Conservation (phyloP, 2,797 vertebrate species). For the Cuculus canorus region DNA sequence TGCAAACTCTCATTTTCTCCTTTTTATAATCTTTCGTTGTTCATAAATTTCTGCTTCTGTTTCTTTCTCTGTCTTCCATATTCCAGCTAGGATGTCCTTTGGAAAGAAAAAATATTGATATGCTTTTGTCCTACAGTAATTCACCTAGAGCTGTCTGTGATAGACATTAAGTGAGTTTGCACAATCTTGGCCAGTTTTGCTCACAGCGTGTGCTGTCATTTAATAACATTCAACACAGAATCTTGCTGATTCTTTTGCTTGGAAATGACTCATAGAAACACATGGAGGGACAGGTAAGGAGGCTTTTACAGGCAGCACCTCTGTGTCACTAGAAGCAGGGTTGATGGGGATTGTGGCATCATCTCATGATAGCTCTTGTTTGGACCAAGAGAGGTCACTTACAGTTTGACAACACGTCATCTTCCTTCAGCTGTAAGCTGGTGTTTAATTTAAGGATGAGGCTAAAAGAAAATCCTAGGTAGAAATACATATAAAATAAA, state of each 20-base stretch:
- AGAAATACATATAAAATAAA: neutral
- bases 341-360: neutral
- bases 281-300: neutral
- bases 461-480: neutral
- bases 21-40: neutral
- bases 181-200: neutral
- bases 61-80: neutral
- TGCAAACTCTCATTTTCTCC: neutral
- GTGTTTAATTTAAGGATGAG: neutral
- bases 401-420: neutral
- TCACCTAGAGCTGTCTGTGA: neutral
- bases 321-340: neutral
- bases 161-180: neutral
- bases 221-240: neutral
- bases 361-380: neutral
- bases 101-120: neutral
- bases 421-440: neutral
- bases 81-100: neutral
- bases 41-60: neutral
- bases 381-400: neutral
- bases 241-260: neutral
- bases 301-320: neutral
- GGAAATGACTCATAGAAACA: accelerated
- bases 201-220: neutral
- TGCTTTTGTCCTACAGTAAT: neutral